A percentile compares a stretch with the other conserved stretches of the same genome.
Evolutionary conservation across 2,888 invertebrate genomes (phyloP).

Genomic region (Pheosia gnoma): DNA sequence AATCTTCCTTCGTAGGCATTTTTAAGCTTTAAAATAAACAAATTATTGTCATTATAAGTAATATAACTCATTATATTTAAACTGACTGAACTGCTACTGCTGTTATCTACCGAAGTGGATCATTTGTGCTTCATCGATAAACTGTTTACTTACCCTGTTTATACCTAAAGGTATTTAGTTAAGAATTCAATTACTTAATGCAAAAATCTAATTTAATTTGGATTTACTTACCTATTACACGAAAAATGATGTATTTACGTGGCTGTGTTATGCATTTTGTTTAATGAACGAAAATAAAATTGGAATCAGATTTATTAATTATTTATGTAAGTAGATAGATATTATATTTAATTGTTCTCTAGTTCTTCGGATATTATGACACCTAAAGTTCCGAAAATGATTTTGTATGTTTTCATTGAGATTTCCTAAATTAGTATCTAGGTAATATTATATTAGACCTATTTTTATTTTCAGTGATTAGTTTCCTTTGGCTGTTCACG

Average conservation of each 20-base stretch:
- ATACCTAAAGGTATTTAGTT: background rate
- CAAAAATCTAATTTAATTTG: conserved; percentile 2
- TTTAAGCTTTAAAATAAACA: no score
- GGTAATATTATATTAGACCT: background rate
- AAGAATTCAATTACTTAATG: background rate
- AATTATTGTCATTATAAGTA: no score
- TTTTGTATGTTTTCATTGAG: background rate
- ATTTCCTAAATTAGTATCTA: background rate
- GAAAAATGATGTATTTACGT: background rate
- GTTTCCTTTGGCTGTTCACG: background rate
- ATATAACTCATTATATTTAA: no score
- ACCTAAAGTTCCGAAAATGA: background rate
- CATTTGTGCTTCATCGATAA: no score
- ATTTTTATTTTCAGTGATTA: conserved; percentile 3
- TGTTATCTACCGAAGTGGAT: no score
- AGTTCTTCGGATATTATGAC: background rate
- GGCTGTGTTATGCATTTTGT: conserved; percentile 5
- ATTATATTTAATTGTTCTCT: background rate
- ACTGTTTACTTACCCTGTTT: no score
- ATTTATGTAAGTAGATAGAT: background rate
- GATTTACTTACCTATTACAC: background rate
- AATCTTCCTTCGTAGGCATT: no score
- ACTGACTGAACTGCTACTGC: no score
- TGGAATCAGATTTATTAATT: background rate
- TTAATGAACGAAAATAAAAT: background rate